Conservation (phyloP, 2,797 vertebrate genomes). For the Coccyzus lansbergi region DNA sequence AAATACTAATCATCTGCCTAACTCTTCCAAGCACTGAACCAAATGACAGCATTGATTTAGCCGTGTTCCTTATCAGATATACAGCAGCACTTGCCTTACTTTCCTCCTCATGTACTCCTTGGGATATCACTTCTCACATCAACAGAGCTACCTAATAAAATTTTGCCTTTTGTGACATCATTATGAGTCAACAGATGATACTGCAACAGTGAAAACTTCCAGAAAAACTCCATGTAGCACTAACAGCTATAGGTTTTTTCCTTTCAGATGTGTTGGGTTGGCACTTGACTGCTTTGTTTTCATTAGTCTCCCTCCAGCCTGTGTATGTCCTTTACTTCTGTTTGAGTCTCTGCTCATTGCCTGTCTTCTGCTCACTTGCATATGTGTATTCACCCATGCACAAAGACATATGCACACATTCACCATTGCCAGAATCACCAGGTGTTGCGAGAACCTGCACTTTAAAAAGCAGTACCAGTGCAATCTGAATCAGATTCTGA, state of each 20-base stretch:
- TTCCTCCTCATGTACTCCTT: neutral
- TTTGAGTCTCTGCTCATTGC: neutral
- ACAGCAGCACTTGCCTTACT: neutral
- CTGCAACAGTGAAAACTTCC: neutral
- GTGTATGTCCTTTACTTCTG: neutral
- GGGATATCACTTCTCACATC: neutral
- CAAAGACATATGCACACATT: neutral
- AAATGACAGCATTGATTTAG: neutral
- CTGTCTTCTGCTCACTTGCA: neutral
- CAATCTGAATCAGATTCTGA: neutral
- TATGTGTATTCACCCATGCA: accelerated
- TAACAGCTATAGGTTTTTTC: neutral
- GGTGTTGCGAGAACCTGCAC: neutral
- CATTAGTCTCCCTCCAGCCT: neutral
- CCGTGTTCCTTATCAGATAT: neutral
- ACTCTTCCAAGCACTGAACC: neutral
- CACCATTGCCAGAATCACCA: neutral
- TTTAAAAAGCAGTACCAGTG: neutral
- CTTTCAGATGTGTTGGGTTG: neutral
- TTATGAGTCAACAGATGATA: neutral
- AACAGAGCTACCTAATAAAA: neutral
- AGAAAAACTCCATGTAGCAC: neutral
- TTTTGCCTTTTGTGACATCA: neutral
- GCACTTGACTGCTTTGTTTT: neutral
- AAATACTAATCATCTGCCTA: neutral